These are phyloP conservation scores for Drosophila niveifrons DNA, from an alignment of 2,888 invertebrate genomes.

Conservation along the genomic window DNA sequence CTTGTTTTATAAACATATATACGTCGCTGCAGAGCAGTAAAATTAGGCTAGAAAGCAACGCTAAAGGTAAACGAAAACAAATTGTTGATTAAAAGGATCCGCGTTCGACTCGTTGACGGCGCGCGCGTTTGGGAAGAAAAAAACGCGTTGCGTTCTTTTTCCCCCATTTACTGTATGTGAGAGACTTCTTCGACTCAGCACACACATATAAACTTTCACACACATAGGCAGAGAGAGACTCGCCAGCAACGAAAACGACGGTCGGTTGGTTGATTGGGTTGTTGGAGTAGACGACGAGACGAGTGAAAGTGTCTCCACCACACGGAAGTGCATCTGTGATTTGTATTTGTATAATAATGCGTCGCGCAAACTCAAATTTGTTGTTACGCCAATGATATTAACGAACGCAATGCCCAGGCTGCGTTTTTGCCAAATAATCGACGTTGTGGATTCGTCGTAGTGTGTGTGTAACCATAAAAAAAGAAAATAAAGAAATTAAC, in stretches of 20 bases:
- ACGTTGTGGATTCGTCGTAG: conserved; percentile 26
- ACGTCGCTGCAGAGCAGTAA: conserved; percentile 43
- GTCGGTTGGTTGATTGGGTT: conserved; percentile 43
- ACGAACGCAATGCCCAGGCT: conserved; percentile 35
- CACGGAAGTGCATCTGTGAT: conserved; percentile 77
- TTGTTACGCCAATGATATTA: conserved; percentile 72
- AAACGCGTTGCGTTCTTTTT: conserved; percentile 79
- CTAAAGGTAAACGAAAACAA: conserved; percentile 40
- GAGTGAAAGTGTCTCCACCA: conserved; percentile 76
- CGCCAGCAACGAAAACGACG: conserved; percentile 57
- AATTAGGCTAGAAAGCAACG: conserved; percentile 24
- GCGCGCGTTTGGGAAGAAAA: conserved; percentile 64
- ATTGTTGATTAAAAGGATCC: conserved; percentile 32
- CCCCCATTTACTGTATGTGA: conserved; percentile 58
- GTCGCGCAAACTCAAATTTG: conserved; percentile 80
- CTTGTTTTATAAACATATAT: conserved; percentile 46
- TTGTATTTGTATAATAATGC: conserved; percentile 73
- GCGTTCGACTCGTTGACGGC: conserved; percentile 54
- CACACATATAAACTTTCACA: conserved; percentile 33
- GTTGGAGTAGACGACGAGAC: conserved; percentile 60
- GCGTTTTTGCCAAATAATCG: conserved; percentile 40
- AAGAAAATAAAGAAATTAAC: conserved; percentile 13
- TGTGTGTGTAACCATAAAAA: conserved; percentile 30
- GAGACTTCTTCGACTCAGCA: conserved; percentile 59
- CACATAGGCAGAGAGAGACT: conserved; percentile 5